Base-by-base conservation (phyloP, 2,113 vertebrate species). In the Ceyx margarethae region DNA sequence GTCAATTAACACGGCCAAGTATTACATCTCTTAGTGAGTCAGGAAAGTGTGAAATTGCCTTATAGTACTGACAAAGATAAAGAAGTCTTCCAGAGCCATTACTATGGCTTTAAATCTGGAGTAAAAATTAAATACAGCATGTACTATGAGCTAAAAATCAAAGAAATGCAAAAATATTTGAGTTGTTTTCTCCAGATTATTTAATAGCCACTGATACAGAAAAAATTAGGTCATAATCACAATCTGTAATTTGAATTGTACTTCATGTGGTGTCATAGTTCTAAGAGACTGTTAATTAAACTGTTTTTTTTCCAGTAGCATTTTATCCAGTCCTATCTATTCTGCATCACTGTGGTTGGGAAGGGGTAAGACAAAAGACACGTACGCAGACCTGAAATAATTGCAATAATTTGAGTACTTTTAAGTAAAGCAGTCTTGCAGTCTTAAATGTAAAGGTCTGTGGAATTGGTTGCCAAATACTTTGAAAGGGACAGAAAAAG, bases 1-100 rank as follows among this genome's bases (percentile, higher is more conserved):
- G 90, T 96, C 97, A 97, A 97, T 97, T 97, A 97, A 96, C 88
- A 94, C 54, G 94, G 95, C 69, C 72, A 91, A 97, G 73, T 84
- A 94, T 97, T 96, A 89, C 43, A 93, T 85, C 72, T 96, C 92
- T 95, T 96, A 93, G 61, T 95, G 79, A 94, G 86, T 96, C 89
- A 96, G 51, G 51, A 94, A 91, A 95, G 83, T 96, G 87, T 97
- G 96, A 97, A 97, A 97, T 97, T 97, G 68, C 77, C 79, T 93
- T 96, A 86, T 28, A 95, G 77, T 62, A 87, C 77, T 83, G 94
- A 95, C 86, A 96, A 95, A 89, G 76, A 93, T 96, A 75, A 97
- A 95, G 71, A 88, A 96, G 81, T 88, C 68, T 95, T 74, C 83
- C 68, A 81, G 85, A 95, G 67, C 87, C 76, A 66, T 87, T 96